A percentile compares a stretch with the other conserved stretches of the same genome.
Evolutionary conservation across 1,140 invertebrate genomes (phyloP).

Genomic region (Megathymus violae): DNA sequence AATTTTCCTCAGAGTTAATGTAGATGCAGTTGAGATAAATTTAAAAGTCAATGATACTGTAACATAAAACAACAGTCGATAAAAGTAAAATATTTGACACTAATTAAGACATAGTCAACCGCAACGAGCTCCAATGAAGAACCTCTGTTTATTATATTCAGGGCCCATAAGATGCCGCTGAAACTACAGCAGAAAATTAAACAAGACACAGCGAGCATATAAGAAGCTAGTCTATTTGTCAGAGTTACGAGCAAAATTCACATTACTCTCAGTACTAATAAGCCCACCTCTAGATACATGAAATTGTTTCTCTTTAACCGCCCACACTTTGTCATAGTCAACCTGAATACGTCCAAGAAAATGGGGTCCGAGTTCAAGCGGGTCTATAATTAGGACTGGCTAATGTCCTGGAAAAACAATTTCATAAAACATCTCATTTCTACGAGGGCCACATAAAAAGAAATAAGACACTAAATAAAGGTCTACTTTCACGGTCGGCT

Average conservation of each 20-base stretch:
- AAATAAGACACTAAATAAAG: constrained; percentile 80
- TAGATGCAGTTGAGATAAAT: too few species aligned
- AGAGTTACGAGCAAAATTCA: constrained; percentile 34
- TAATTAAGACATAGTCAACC: background rate
- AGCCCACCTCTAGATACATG: constrained; percentile 42
- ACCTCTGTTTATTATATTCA: constrained; percentile 6
- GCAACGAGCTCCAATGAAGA: constrained; percentile 10
- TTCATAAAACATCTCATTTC: constrained; percentile 81
- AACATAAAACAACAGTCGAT: too few species aligned
- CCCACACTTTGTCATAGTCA: constrained; percentile 72
- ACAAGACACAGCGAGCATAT: constrained; percentile 20
- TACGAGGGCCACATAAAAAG: constrained; percentile 71
- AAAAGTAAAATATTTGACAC: background rate
- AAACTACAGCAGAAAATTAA: constrained; percentile 27
- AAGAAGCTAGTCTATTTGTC: constrained; percentile 29
- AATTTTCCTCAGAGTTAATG: too few species aligned
- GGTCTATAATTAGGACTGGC: constrained; percentile 75
- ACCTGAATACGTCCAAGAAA: constrained; percentile 70
- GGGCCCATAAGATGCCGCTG: constrained; percentile 4
- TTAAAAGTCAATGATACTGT: too few species aligned
- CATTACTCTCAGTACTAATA: constrained; percentile 42
- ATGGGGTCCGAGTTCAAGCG: constrained; percentile 66
- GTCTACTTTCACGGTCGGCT: constrained; percentile 71
- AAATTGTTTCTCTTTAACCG: constrained; percentile 43
- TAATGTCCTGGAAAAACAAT: constrained; percentile 82